phyloP scores from a whole-genome alignment of 2,797 vertebrate species.

The Chaetodon trifasciatus region DNA sequence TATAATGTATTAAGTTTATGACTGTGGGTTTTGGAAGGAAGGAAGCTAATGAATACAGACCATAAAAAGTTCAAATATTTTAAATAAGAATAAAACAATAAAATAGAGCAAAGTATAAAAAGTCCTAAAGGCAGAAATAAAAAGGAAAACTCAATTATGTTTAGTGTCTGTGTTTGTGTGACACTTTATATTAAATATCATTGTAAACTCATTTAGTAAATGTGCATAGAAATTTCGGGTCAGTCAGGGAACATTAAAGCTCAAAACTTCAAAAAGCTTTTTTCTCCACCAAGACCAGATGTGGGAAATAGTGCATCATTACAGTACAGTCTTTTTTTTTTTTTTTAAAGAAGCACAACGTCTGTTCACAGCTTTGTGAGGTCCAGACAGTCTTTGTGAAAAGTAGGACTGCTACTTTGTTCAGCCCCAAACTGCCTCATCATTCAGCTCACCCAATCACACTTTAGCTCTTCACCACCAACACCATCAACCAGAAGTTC shows the following conservation, averaged over 20 bases:
- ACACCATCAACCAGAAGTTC: neutral
- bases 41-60: no score
- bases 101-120: no score
- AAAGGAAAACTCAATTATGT: no score
- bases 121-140: neutral
- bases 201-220: neutral
- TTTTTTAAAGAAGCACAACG: neutral
- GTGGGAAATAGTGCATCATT: constrained; percentile 17
- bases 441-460: neutral
- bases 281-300: constrained; percentile 3
- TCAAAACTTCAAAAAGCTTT: neutral
- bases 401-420: neutral
- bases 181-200: neutral
- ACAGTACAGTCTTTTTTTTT: neutral
- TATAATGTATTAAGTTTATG: neutral
- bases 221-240: neutral
- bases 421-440: neutral
- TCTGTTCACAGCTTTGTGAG: neutral
- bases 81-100: neutral
- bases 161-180: neutral
- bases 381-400: neutral
- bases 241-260: neutral
- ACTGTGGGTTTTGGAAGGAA: neutral
- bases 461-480: neutral
- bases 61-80: neutral